Base-by-base conservation (phyloP, 2,888 invertebrate species). In the Eledona agricola region DNA sequence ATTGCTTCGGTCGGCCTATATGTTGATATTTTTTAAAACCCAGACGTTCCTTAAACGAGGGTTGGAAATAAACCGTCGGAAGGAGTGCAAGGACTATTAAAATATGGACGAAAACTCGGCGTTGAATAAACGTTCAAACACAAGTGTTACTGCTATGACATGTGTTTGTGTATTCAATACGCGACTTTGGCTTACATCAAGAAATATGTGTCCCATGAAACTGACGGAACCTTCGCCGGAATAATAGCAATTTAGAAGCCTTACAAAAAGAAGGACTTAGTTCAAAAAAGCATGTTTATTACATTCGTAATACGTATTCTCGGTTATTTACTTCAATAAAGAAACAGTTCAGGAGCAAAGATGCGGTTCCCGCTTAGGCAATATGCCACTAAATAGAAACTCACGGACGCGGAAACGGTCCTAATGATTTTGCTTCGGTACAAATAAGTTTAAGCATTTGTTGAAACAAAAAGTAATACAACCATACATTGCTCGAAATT, bases 331-430 rank as follows among this genome's bases (percentile, higher is more conserved):
- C 47, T 53, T 34, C 46, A 47, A 52, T 51, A 43, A 43, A 52
- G 51, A 31, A 38, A 52, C 51, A 45, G 38, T 53, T 47, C 52
- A 45, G 12, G 12, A 40, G 40, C 20, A 40, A 52, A 53, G 52
- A 47, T 47, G 52, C 52, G 32, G 34, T 34, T 53, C 47, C 46
- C 52, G 52, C 47, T 53, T 47, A 53, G 40, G 64, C 61, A 66
- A 66, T 63, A 63, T 63, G 64, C 60, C 59, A 60, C 65, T 67
- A 67, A 65, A 63, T 65, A 65, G 67, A 67, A 67, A 67, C 57
- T 63, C 63, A 63, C 60, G 64, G 65, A 67, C 62, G 65, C 63
- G 67, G 65, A 67, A 67, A 63, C 63, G 57, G 58, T 63, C 66
- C 64, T 65, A 67, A 67, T 65, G 63, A 65, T 67, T 67, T 65